These are phyloP conservation scores for Cranoglanis bouderius DNA, from an alignment of 2,113 vertebrate genomes.

Conservation along the genomic window DNA sequence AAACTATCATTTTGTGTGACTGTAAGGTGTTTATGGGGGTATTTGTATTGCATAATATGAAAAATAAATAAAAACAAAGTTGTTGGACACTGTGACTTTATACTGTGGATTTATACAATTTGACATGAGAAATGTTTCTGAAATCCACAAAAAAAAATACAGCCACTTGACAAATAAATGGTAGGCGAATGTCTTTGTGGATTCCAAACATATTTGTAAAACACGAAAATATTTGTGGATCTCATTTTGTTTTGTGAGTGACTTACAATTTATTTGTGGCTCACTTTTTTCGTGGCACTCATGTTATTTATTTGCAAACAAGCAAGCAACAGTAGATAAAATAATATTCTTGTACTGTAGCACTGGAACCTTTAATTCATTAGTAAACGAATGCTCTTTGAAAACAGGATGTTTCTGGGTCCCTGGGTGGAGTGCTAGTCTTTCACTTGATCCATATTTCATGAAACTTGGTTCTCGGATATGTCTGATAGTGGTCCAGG, in stretches of 20 bases:
- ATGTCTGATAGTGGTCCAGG: slow-evolving; percentile 44
- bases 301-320: background rate
- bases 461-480: slow-evolving; percentile 29
- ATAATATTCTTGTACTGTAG: slow-evolving; percentile 20
- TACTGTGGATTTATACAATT: background rate
- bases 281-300: background rate
- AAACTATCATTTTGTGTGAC: background rate
- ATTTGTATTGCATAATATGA: background rate
- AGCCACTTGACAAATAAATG: background rate
- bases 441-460: slow-evolving; percentile 50
- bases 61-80: background rate
- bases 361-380: background rate
- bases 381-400: slow-evolving; percentile 13
- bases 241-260: background rate
- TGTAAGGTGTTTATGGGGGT: background rate
- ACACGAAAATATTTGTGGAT: background rate
- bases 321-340: background rate
- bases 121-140: background rate
- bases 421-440: slow-evolving; percentile 26
- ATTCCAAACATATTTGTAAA: background rate
- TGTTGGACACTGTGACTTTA: too few relatives aligned
- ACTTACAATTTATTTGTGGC: too few relatives aligned
- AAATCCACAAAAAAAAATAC: background rate
- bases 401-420: slow-evolving; percentile 35
- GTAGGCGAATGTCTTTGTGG: background rate